Percentiles rank a stretch among this genome's conserved stretches.
Evolutionary conservation across 2,113 vertebrate species (phyloP).

Genomic region (Callochromis pleurospilus): DNA sequence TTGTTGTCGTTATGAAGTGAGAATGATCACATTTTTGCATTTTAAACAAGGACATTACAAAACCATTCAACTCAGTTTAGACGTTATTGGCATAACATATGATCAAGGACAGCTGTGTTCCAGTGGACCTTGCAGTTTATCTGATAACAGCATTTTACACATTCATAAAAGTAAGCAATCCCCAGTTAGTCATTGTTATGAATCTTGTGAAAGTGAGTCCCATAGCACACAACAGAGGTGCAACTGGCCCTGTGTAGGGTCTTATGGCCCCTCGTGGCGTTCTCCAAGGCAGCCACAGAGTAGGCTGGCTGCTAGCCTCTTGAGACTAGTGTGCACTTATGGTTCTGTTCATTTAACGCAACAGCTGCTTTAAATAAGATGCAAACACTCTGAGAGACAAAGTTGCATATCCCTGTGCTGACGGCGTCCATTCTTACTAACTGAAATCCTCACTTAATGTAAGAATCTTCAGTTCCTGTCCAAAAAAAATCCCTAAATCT

Average conservation of each 20-base stretch:
- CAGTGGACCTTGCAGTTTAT: neutral
- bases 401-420: neutral
- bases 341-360: neutral
- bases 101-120: neutral
- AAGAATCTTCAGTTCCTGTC: neutral
- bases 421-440: rapidly evolving
- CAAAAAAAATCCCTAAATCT: neutral
- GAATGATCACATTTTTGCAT: neutral
- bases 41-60: neutral
- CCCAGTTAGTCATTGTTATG: neutral
- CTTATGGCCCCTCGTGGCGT: neutral
- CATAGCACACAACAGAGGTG: neutral
- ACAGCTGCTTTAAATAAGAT: neutral
- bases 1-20: neutral
- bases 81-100: neutral
- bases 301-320: neutral
- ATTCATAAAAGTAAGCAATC: neutral
- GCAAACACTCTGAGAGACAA: neutral
- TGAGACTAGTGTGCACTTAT: neutral
- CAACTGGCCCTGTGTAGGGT: neutral
- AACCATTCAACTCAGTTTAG: neutral
- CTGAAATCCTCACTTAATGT: neutral
- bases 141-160: neutral
- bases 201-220: neutral
- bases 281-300: neutral